Evolutionary conservation across 2,113 vertebrate species (phyloP), one percentile per base, ranked within the genome.

Genomic region (Tympanuchus pallidicinctus): DNA sequence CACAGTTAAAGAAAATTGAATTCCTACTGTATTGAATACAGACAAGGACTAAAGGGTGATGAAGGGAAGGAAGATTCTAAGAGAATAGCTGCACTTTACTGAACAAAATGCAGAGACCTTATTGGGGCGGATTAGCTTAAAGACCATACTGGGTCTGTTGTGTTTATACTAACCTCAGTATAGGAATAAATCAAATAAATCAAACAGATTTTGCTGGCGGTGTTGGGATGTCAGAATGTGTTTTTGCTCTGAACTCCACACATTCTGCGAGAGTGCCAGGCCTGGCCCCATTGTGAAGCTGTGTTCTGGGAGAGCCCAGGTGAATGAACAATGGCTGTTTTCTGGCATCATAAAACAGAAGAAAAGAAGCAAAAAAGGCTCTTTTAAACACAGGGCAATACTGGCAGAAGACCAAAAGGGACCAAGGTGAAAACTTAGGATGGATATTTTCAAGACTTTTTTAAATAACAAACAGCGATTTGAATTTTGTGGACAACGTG

Each of bases 161-260:
- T 17, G 56, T 11, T 1, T 1, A 18, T 30, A 18, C 28, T 17
- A 16, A 34, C 45, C 21, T 8, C 45, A 73, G 69, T 7, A 17
- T 19, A 22, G 15, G 25, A 64, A 28, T 12, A 64, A 38, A 57
- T 12, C 10, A 3, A 64, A 28, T 12, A 64, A 38, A 57, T 12
- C 10, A 3, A 40, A 24, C 34, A n/a, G 34, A 6, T 2, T 0
- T 0, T 32, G 25, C 5, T 42, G 17, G 6, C 2, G 1, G 0
- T 42, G 25, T 4, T 42, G 17, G 8, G 13, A 8, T 34, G n/a
- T 45, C 27, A 19, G 32, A 11, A 6, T 13, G 21, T 17, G 7
- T 18, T 71, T 76, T 45, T 77, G 15, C 13, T 40, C 50, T 59
- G 38, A 16, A 60, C n/a, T 43, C 42, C 30, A 42, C 15, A 4